Percentiles rank a stretch among this genome's conserved stretches.
These are phyloP conservation scores for Delphinapterus leucas DNA, from an alignment of 2,113 vertebrate genomes.

Conservation along the genomic window DNA sequence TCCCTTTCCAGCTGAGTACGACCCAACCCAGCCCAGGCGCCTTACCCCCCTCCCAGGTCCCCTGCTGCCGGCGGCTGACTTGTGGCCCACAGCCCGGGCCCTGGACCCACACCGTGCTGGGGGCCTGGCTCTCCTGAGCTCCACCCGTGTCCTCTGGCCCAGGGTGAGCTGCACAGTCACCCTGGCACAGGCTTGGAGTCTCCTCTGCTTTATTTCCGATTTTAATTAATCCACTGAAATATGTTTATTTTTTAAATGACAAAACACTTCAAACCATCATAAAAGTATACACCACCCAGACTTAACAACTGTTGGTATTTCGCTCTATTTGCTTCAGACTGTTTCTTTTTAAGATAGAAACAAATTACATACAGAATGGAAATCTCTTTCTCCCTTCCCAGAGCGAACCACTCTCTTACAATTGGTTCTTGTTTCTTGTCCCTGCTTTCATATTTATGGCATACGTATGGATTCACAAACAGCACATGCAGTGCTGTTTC, in stretches of 20 bases:
- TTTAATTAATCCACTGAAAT: not conserved
- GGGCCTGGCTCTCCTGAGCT: not conserved
- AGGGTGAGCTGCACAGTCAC: not conserved
- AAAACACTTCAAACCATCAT: not conserved
- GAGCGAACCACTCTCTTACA: not conserved
- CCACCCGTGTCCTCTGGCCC: not conserved
- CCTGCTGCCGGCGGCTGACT: not conserved
- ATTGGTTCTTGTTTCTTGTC: not conserved
- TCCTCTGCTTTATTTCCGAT: not conserved
- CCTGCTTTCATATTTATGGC: not conserved
- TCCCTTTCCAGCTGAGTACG: not conserved
- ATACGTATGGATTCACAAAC: not conserved
- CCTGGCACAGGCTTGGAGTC: not conserved
- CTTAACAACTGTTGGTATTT: not conserved
- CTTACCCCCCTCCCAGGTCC: accelerated
- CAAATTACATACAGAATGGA: not conserved
- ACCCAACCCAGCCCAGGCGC: not conserved
- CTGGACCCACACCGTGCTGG: too few species aligned
- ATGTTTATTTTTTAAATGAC: not conserved
- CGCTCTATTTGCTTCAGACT: not conserved
- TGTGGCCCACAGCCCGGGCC: too few species aligned
- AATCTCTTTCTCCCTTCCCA: not conserved
- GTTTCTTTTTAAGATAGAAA: not conserved
- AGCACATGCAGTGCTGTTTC: not conserved
- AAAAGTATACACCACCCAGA: not conserved